A percentile compares a stretch with the other conserved stretches of the same genome.
phyloP scores from a whole-genome alignment of 2,113 vertebrate species.

The Rousettus leschenaultii region DNA sequence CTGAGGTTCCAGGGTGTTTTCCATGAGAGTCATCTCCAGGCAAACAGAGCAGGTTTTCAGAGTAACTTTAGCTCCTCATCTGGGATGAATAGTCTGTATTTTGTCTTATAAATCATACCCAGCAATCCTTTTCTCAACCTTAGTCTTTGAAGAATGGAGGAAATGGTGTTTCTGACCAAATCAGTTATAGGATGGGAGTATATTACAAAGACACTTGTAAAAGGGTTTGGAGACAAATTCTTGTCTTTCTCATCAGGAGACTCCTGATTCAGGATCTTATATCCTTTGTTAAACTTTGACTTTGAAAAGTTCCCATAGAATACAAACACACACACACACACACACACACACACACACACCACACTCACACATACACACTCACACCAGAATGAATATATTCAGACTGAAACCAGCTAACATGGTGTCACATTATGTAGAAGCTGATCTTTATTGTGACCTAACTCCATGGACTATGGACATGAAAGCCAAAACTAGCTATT shows the following conservation, averaged over 20 bases:
- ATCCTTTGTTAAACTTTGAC: conserved; percentile 32
- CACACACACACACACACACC: background rate
- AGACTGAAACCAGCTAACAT: conserved; percentile 27
- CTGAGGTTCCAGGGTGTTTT: background rate
- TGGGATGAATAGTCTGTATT: conserved; percentile 29
- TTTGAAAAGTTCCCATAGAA: conserved; percentile 33
- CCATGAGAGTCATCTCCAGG: background rate
- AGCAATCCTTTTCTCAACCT: background rate
- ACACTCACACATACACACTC: background rate
- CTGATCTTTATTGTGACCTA: background rate
- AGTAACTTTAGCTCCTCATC: conserved; percentile 34
- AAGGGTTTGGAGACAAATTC: background rate
- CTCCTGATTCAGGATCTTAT: background rate
- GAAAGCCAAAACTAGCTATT: background rate
- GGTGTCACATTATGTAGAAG: conserved; percentile 24
- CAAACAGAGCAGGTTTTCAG: conserved; percentile 18
- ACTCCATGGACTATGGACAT: background rate
- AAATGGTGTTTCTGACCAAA: conserved; percentile 27
- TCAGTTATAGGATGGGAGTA: background rate
- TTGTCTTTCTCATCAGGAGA: background rate
- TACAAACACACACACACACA: background rate
- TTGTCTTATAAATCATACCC: background rate
- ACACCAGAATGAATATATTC: background rate
- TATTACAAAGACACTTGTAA: background rate
- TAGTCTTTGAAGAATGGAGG: background rate